Evolutionary conservation across 2,797 vertebrate species (phyloP).

Genomic region (Xiphorhynchus erythropygius): DNA sequence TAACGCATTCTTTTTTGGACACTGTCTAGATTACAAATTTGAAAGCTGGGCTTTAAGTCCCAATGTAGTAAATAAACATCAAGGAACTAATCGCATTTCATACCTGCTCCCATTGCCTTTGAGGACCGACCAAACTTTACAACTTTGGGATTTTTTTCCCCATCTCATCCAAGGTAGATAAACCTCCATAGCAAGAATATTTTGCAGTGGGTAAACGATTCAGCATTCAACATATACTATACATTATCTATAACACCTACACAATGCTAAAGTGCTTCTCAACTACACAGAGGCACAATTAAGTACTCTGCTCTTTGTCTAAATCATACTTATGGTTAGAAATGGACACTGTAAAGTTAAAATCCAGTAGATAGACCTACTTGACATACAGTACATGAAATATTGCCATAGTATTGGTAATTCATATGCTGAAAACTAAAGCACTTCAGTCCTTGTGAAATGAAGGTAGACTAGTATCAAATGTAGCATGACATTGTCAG

Average conservation of each 20-base stretch:
- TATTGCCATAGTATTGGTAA: neutral
- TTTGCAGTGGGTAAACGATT: neutral
- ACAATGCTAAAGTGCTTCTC: neutral
- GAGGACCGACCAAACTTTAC: neutral
- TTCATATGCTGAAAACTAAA: neutral
- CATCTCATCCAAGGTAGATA: neutral
- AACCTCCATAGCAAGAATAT: neutral
- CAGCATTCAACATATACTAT: neutral
- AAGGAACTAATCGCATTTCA: neutral
- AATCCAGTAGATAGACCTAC: neutral
- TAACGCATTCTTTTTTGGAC: neutral
- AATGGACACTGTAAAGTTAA: neutral
- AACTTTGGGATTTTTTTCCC: neutral
- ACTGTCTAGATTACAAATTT: neutral
- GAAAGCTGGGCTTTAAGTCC: neutral
- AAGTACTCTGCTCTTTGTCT: neutral
- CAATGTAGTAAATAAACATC: neutral
- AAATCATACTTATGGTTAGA: neutral
- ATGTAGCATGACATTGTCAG: neutral
- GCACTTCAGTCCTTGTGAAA: neutral
- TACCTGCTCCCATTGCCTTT: constrained; percentile 57
- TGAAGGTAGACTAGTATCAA: neutral
- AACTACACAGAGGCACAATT: neutral
- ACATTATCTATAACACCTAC: neutral
- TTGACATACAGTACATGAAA: neutral